Evolutionary conservation across 2,113 vertebrate genomes (phyloP), one percentile per base, ranked within the genome.

Genomic region (Psilopsiagon aurifrons): DNA sequence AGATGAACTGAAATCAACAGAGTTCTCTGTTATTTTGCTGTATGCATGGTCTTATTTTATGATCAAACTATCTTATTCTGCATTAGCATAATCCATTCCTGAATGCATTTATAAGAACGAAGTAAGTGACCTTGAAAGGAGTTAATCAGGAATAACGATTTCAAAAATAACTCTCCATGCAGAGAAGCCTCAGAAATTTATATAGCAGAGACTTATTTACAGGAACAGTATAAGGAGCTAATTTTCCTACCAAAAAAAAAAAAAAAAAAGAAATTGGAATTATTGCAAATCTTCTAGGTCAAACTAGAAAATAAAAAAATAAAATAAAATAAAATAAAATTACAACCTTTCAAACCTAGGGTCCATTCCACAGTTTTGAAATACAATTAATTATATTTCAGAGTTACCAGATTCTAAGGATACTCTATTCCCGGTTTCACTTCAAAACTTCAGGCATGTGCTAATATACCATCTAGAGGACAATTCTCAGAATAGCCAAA

Each of bases 401-500:
- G 17, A 64, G 19, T 37, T n/a, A 55, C 18, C 24, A 66, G 10
- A 82, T 60, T 14, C 27, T 49, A 44, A 70, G 7, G 19, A 28
- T 68, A 33, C 14, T 73, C 41, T 68, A 7, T 28, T 57, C 6
- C 6, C 1, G 0, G 4, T 54, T 83, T 77, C 33, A 73, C 7
- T 14, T 66, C 49, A 57, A 69, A 83, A 12, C 16, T 44, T 76
- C 39, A 60, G 85, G 49, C 0, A 0, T 43, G 86, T 74, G 80
- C 83, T 92, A 64, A 51, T 43, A 44, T 96, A 93, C 85, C 59
- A 93, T 43, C 75, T 93, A 95, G 70, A 93, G 84, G 67, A 93
- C 37, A 86, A 54, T 19, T 66, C 31, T 76, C 18, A 70, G 16
- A 90, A 90, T 43, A 85, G 71, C 33, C 47, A 83, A 57, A 44